Percentiles rank a stretch among this genome's conserved stretches.
Evolutionary conservation across 64 coral and sea anemone genomes (phyloP).

Genomic region (Pocillopora verrucosa): DNA sequence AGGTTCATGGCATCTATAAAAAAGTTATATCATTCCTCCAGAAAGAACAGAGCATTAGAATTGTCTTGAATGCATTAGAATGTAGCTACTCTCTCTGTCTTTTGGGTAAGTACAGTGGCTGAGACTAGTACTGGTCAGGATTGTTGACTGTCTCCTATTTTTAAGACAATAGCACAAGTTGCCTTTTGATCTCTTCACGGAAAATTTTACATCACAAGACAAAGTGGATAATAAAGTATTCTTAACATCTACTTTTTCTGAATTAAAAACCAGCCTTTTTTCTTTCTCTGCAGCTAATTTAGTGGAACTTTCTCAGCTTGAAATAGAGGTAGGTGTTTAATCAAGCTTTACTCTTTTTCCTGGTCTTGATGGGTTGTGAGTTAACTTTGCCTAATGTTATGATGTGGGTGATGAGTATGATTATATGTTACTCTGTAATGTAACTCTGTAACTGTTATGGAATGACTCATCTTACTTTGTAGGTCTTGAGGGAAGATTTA

Average conservation of each 20-base stretch:
- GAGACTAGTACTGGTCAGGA: not conserved
- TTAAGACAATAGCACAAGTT: not conserved
- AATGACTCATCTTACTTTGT: not conserved
- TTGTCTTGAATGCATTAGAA: slow-evolving; percentile 77
- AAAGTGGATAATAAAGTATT: no score
- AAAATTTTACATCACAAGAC: not conserved
- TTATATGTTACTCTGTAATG: no score
- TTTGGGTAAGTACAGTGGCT: slow-evolving; percentile 60
- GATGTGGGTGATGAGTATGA: no score
- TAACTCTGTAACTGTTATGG: not conserved
- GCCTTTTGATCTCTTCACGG: not conserved
- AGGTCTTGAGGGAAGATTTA: slow-evolving; percentile 48
- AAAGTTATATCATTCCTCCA: slow-evolving; percentile 71
- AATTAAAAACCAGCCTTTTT: not conserved
- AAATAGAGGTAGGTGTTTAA: slow-evolving; percentile 49
- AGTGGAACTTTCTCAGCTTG: slow-evolving; percentile 50
- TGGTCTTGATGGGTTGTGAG: no score
- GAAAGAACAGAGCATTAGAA: slow-evolving; percentile 72
- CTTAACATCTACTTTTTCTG: not conserved
- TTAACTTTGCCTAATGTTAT: no score
- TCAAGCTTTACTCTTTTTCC: not conserved
- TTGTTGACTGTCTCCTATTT: no score
- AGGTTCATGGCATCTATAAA: slow-evolving; percentile 52
- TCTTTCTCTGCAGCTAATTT: slow-evolving; percentile 54
- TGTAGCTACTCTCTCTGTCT: slow-evolving; percentile 90